phyloP scores from a whole-genome alignment of 2,888 invertebrate genomes.

The Hirtodrosophila confusa region DNA sequence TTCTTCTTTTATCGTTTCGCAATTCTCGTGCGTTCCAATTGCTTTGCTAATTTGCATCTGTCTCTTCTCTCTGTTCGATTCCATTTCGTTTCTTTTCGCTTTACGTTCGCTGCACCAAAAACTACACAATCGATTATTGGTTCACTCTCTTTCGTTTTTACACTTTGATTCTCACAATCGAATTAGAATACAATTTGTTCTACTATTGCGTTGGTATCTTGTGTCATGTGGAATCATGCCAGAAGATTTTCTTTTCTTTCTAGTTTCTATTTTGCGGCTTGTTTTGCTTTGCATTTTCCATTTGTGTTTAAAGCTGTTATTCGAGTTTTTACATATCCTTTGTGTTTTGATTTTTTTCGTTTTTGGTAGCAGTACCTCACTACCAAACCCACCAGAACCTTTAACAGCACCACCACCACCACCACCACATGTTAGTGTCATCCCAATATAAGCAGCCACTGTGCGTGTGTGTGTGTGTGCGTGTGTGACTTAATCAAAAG shows the following conservation, averaged over 20 bases:
- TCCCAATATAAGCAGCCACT: conserved; percentile 9
- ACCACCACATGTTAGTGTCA: conserved; percentile 34
- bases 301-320: conserved; percentile 48
- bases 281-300: conserved; percentile 38
- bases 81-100: conserved; percentile 26
- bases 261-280: conserved; percentile 32
- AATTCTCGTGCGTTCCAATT: conserved; percentile 44
- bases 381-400: conserved; percentile 40
- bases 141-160: conserved; percentile 10
- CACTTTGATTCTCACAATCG: no score
- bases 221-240: conserved; percentile 3
- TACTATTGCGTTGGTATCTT: no score
- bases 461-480: conserved; percentile 15
- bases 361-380: conserved; percentile 43
- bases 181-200: no score
- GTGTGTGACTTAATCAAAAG: conserved; percentile 13
- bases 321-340: conserved; percentile 35
- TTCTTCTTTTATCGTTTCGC: conserved; percentile 16
- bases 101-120: conserved; percentile 64
- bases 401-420: conserved; percentile 26
- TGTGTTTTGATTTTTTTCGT: conserved; percentile 29
- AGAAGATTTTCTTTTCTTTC: conserved; percentile 16
- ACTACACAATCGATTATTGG: conserved; percentile 52
- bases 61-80: conserved; percentile 45
- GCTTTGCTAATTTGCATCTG: conserved; percentile 34